phyloP scores from a whole-genome alignment of 2,888 invertebrate species.

The Campoplex nolae region DNA sequence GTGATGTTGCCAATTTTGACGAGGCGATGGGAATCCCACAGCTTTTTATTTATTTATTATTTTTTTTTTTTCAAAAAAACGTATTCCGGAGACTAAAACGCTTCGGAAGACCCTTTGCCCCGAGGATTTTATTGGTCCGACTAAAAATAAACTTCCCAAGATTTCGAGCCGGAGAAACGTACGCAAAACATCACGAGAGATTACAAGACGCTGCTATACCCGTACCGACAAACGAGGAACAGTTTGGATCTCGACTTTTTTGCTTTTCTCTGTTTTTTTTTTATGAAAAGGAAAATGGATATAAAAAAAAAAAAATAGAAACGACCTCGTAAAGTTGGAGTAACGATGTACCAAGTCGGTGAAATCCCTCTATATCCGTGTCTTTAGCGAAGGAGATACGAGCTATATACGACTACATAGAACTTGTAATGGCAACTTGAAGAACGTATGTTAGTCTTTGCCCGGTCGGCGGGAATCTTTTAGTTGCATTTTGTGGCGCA shows the following conservation, averaged over 20 bases:
- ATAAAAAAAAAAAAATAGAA: slow-evolving; percentile 45
- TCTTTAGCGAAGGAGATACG: slow-evolving; percentile 44
- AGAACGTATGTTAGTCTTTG: slow-evolving; percentile 52
- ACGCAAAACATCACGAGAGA: slow-evolving; percentile 41
- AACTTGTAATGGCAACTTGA: slow-evolving; percentile 48
- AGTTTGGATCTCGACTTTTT: slow-evolving; percentile 25
- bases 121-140: slow-evolving; percentile 38
- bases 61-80: too few relatives aligned
- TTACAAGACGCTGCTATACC: slow-evolving; percentile 29
- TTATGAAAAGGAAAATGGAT: slow-evolving; percentile 12
- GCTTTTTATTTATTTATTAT: not conserved
- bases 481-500: slow-evolving; percentile 75
- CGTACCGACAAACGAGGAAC: slow-evolving; percentile 61
- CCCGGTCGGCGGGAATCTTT: slow-evolving; percentile 58
- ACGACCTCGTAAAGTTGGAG: slow-evolving; percentile 63
- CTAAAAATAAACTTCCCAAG: slow-evolving; percentile 60
- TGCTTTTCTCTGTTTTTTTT: slow-evolving; percentile 13
- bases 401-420: slow-evolving; percentile 69
- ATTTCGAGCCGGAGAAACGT: not conserved
- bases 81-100: not conserved
- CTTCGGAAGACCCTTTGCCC: not conserved
- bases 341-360: slow-evolving; percentile 62
- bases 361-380: slow-evolving; percentile 12
- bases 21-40: not conserved
- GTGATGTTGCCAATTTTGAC: not conserved